These are phyloP conservation scores for Hirtodrosophila cameraria DNA, from an alignment of 2,888 invertebrate species.

Conservation along the genomic window DNA sequence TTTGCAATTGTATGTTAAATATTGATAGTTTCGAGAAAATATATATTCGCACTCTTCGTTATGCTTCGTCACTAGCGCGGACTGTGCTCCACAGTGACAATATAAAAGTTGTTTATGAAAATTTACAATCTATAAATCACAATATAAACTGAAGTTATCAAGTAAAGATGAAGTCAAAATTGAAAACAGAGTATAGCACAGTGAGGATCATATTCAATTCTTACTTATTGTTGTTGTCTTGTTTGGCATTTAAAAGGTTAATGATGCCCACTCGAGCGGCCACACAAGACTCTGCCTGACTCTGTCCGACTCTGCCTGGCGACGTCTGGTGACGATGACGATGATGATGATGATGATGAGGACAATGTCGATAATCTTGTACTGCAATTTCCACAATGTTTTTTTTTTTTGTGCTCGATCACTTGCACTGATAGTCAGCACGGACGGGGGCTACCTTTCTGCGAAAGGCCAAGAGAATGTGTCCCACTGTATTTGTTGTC, in stretches of 20 bases:
- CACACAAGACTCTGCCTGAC: constrained; percentile 58
- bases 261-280: constrained; percentile 72
- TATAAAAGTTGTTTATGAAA: too few relatives aligned
- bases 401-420: constrained; percentile 40
- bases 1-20: too few relatives aligned
- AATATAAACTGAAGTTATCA: too few relatives aligned
- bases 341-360: background rate
- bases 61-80: too few relatives aligned
- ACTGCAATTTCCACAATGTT: constrained; percentile 55
- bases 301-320: constrained; percentile 18
- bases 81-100: too few relatives aligned
- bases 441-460: constrained; percentile 47
- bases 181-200: too few relatives aligned
- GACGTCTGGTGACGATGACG: constrained; percentile 21
- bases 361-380: constrained; percentile 46
- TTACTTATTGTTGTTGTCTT: constrained; percentile 34
- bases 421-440: constrained; percentile 58
- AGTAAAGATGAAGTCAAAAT: too few relatives aligned
- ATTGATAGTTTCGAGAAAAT: too few relatives aligned
- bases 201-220: background rate
- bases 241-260: constrained; percentile 68
- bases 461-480: constrained; percentile 49
- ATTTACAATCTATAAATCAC: too few relatives aligned
- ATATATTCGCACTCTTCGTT: too few relatives aligned
- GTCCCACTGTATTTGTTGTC: constrained; percentile 71